These are phyloP conservation scores for Rhadina sibilatrix DNA, from an alignment of 2,113 vertebrate genomes.

Conservation along the genomic window DNA sequence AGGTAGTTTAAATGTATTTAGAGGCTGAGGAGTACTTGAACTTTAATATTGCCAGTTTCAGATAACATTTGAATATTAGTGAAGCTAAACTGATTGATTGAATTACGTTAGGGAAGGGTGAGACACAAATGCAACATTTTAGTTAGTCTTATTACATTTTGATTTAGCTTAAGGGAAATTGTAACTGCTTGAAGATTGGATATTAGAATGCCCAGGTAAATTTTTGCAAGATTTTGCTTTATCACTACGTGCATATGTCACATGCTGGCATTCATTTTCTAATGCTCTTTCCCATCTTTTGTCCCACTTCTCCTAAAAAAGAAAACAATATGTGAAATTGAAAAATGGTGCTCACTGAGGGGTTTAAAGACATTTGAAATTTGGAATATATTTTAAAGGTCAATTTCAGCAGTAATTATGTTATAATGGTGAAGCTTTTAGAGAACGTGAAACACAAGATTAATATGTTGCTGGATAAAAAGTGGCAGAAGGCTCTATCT, in stretches of 20 bases:
- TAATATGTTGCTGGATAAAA: slow-evolving; percentile 59
- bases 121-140: slow-evolving; percentile 55
- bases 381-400: slow-evolving; percentile 83
- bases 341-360: slow-evolving; percentile 78
- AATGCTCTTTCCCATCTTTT: slow-evolving; percentile 26
- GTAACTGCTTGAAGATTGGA: background rate
- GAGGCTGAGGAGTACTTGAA: slow-evolving; percentile 34
- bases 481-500: slow-evolving; percentile 21
- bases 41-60: slow-evolving; percentile 42
- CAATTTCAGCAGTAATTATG: slow-evolving; percentile 80
- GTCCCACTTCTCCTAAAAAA: slow-evolving; percentile 34
- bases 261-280: slow-evolving; percentile 40
- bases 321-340: slow-evolving; percentile 75
- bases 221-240: slow-evolving; percentile 43
- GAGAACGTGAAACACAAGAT: slow-evolving; percentile 62
- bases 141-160: slow-evolving; percentile 53
- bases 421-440: slow-evolving; percentile 76
- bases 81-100: slow-evolving; percentile 68
- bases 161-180: slow-evolving; percentile 58
- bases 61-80: slow-evolving; percentile 59
- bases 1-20: slow-evolving; percentile 48
- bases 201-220: slow-evolving; percentile 40
- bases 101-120: slow-evolving; percentile 54
- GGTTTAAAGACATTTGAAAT: slow-evolving; percentile 82
- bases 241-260: slow-evolving; percentile 42